These are phyloP conservation scores for Drosophila percnosoma DNA, from an alignment of 2,888 invertebrate species.

Conservation along the genomic window DNA sequence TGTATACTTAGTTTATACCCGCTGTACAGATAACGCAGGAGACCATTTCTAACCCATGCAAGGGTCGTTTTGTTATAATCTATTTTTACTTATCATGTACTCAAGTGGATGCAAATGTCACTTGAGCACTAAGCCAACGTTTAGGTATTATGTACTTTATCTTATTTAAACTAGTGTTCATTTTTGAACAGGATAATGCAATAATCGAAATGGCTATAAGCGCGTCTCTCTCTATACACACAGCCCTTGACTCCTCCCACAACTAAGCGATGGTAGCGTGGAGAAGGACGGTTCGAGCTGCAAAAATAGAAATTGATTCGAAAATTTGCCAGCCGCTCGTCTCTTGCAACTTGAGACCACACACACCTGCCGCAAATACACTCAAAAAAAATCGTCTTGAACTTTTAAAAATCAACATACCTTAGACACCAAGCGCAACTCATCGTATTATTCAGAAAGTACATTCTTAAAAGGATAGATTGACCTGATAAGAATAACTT, in stretches of 20 bases:
- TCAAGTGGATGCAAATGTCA: too few relatives aligned
- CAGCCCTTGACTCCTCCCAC: conserved; percentile 30
- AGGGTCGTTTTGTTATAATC: too few relatives aligned
- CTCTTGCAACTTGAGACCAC: conserved; percentile 21
- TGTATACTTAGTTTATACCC: too few relatives aligned
- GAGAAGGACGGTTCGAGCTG: too few relatives aligned
- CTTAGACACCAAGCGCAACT: neutral
- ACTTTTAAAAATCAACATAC: neutral
- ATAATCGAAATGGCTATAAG: conserved; percentile 63
- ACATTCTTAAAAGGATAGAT: neutral
- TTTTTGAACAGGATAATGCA: conserved; percentile 75
- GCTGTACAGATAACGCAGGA: too few relatives aligned
- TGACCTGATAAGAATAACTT: neutral
- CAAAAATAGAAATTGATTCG: conserved; percentile 53
- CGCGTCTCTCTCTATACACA: conserved; percentile 28
- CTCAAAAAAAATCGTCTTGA: neutral
- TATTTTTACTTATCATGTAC: too few relatives aligned
- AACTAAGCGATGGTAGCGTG: conserved; percentile 3
- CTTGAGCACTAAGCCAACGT: too few relatives aligned
- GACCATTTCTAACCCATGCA: too few relatives aligned
- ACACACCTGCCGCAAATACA: conserved; percentile 32
- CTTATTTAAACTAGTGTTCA: too few relatives aligned
- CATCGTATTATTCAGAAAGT: neutral
- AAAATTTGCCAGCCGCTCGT: conserved; percentile 35
- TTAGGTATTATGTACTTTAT: too few relatives aligned